Percentiles rank a stretch among this genome's conserved stretches.
phyloP scores from a whole-genome alignment of 1,140 invertebrate genomes.

The Delia radicum region DNA sequence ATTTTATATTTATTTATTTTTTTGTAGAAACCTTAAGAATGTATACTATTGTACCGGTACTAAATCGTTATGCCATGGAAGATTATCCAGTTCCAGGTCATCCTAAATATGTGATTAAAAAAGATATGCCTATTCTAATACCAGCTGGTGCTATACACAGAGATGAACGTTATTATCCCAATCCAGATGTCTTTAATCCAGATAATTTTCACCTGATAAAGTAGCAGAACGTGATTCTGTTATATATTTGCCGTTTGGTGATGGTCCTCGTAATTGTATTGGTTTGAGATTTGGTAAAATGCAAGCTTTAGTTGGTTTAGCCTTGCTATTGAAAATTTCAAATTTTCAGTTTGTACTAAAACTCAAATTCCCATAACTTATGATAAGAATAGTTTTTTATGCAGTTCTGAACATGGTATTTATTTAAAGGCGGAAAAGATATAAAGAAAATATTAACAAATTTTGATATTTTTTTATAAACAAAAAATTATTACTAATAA shows the following conservation, averaged over 20 bases:
- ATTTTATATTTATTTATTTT: background rate
- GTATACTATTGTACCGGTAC: conserved; percentile 54
- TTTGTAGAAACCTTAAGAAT: conserved; percentile 47
- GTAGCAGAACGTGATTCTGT: conserved; percentile 50
- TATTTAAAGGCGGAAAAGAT: conserved; percentile 8
- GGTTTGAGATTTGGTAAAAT: conserved; percentile 54
- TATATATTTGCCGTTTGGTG: conserved; percentile 61
- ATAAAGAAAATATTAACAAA: background rate
- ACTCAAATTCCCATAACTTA: conserved; percentile 28
- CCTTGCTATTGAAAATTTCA: conserved; percentile 46
- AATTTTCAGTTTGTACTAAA: conserved; percentile 33
- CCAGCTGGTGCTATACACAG: conserved; percentile 62
- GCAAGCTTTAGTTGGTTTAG: conserved; percentile 50
- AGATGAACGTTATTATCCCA: conserved; percentile 58
- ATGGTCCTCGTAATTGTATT: conserved; percentile 58
- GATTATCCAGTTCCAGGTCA: conserved; percentile 55
- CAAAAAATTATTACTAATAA: too few species aligned
- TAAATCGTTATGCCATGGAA: conserved; percentile 54
- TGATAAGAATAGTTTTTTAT: conserved; percentile 16
- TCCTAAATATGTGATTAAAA: conserved; percentile 46
- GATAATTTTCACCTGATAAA: conserved; percentile 58
- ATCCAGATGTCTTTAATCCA: conserved; percentile 62
- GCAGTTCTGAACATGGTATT: conserved; percentile 13
- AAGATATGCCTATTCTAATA: conserved; percentile 56
- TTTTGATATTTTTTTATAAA: background rate